phyloP scores from a whole-genome alignment of 2,888 invertebrate species.

The Autographa pulchrina region DNA sequence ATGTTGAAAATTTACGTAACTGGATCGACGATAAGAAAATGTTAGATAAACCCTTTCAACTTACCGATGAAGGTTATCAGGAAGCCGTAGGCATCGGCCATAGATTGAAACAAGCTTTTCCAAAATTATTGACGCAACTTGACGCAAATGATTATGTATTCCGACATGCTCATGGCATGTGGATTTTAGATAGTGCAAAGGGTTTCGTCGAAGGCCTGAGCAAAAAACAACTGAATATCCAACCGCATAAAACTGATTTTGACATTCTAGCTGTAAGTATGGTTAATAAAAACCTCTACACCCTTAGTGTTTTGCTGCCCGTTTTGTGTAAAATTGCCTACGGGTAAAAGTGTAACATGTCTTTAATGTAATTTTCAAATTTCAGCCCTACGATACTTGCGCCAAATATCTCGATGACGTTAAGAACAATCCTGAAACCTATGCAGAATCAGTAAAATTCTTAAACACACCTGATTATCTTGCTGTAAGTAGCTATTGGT shows the following conservation, averaged over 20 bases:
- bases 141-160: constrained; percentile 87
- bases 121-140: constrained; percentile 84
- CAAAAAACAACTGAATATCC: constrained; percentile 58
- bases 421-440: constrained; percentile 62
- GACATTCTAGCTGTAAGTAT: constrained; percentile 66
- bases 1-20: constrained; percentile 77
- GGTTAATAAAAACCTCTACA: not conserved
- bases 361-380: constrained; percentile 36
- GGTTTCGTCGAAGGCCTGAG: constrained; percentile 89
- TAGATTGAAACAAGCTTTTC: constrained; percentile 76
- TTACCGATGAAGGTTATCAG: constrained; percentile 85
- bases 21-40: constrained; percentile 71
- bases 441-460: constrained; percentile 69
- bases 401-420: constrained; percentile 77
- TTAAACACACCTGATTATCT: constrained; percentile 72
- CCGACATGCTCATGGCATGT: constrained; percentile 87
- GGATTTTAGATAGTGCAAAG: constrained; percentile 89
- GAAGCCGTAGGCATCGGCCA: constrained; percentile 91
- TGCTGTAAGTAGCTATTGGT: constrained; percentile 62
- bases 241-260: constrained; percentile 58
- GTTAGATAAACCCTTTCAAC: constrained; percentile 69
- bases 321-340: not conserved
- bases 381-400: constrained; percentile 83
- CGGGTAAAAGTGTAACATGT: not conserved
- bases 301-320: not conserved